Conservation (phyloP, 2,888 invertebrate species). For the Ptilodon capucinus region DNA sequence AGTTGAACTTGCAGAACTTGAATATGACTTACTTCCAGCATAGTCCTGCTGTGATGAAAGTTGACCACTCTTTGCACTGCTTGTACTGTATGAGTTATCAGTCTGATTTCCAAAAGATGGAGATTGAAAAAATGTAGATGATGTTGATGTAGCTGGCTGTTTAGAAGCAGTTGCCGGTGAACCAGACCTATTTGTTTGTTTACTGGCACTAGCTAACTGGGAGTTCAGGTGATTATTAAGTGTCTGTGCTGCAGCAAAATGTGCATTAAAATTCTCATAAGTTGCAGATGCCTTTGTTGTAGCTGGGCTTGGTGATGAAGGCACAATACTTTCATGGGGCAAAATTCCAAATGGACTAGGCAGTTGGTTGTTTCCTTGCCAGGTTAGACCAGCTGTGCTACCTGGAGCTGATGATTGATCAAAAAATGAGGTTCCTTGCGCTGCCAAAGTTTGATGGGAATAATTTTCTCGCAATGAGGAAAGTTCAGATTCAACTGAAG, state of each 20-base stretch:
- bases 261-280: conserved; percentile 88
- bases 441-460: conserved; percentile 80
- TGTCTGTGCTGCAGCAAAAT: conserved; percentile 86
- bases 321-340: conserved; percentile 89
- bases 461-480: conserved; percentile 84
- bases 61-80: conserved; percentile 80
- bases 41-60: conserved; percentile 80
- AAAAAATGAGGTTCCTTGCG: conserved; percentile 85
- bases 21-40: conserved; percentile 83
- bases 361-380: conserved; percentile 88
- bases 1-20: conserved; percentile 82
- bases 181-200: conserved; percentile 82
- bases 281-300: conserved; percentile 82
- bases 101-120: conserved; percentile 83
- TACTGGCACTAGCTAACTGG: conserved; percentile 81
- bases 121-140: conserved; percentile 85
- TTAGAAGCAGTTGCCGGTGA: conserved; percentile 79
- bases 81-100: conserved; percentile 81
- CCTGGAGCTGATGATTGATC: conserved; percentile 84
- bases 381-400: conserved; percentile 80
- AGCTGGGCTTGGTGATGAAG: conserved; percentile 84
- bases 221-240: conserved; percentile 85
- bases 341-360: conserved; percentile 90
- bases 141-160: conserved; percentile 76
- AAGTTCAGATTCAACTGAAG: conserved; percentile 82